Conservation (phyloP, 2,888 invertebrate genomes). For the Chromoteleia sp. region DNA sequence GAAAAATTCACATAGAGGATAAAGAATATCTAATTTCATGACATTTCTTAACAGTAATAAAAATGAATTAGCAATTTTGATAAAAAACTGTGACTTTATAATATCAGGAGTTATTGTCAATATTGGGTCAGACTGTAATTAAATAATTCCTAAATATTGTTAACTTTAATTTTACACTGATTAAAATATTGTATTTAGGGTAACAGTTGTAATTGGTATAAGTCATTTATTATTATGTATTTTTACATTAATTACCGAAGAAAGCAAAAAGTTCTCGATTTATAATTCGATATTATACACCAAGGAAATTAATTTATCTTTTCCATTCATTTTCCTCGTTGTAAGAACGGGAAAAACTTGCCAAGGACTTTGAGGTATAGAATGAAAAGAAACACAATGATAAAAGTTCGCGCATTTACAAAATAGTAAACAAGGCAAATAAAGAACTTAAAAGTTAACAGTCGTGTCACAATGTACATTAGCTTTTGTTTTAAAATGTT, state of each 20-base stretch:
- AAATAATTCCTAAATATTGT: too few relatives aligned
- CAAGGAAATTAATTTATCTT: constrained; percentile 26
- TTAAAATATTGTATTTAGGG: too few relatives aligned
- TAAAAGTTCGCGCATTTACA: constrained; percentile 59
- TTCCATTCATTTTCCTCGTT: constrained; percentile 22
- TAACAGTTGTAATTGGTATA: too few relatives aligned
- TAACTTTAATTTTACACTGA: too few relatives aligned
- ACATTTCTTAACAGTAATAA: too few relatives aligned
- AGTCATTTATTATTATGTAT: background rate
- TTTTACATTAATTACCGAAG: background rate
- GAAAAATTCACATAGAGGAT: too few relatives aligned
- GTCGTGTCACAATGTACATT: constrained; percentile 52
- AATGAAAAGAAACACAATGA: constrained; percentile 39
- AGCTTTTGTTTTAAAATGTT: constrained; percentile 47
- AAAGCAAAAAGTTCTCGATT: background rate
- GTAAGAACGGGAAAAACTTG: constrained; percentile 12
- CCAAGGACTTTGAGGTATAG: constrained; percentile 4
- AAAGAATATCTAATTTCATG: too few relatives aligned
- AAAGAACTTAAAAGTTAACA: constrained; percentile 53
- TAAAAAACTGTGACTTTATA: too few relatives aligned
- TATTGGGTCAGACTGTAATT: too few relatives aligned
- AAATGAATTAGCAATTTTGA: too few relatives aligned
- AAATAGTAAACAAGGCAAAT: constrained; percentile 46
- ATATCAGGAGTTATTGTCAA: too few relatives aligned
- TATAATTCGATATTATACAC: constrained; percentile 17